Conservation (phyloP, 2,888 invertebrate genomes). For the Silvanus unidentatus region DNA sequence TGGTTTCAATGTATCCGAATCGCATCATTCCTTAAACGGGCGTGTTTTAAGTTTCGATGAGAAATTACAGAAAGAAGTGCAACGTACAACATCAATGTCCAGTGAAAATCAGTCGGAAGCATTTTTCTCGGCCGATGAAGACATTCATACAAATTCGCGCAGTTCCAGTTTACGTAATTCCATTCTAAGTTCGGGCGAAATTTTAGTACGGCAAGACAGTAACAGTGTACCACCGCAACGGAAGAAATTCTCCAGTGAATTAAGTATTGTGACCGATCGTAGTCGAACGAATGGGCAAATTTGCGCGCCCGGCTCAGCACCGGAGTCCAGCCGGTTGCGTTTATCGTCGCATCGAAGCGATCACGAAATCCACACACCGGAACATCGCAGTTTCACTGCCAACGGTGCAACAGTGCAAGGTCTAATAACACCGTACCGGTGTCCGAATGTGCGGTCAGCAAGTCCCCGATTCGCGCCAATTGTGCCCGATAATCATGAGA, state of each 20-base stretch:
- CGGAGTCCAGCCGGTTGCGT: constrained; percentile 35
- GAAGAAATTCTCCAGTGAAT: constrained; percentile 55
- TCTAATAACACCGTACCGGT: constrained; percentile 41
- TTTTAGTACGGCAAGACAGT: constrained; percentile 38
- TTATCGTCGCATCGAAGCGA: constrained; percentile 56
- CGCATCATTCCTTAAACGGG: constrained; percentile 60
- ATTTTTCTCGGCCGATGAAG: constrained; percentile 92
- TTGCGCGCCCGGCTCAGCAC: constrained; percentile 36
- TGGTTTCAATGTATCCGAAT: constrained; percentile 58
- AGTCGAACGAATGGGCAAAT: constrained; percentile 28
- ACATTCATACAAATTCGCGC: constrained; percentile 60
- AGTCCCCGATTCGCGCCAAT: constrained; percentile 22
- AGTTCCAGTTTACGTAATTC: constrained; percentile 66
- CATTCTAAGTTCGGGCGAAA: constrained; percentile 49
- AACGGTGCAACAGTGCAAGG: constrained; percentile 38
- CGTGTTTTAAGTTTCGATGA: constrained; percentile 55
- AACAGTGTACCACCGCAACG: constrained; percentile 33
- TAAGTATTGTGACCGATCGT: constrained; percentile 49
- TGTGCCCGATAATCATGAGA: constrained; percentile 14
- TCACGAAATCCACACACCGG: constrained; percentile 58
- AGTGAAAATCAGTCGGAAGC: constrained; percentile 88
- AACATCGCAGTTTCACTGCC: constrained; percentile 47
- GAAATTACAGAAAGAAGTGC: constrained; percentile 56
- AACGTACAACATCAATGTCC: constrained; percentile 79
- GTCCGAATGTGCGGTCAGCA: constrained; percentile 29